phyloP scores from a whole-genome alignment of 2,888 invertebrate species.

The Nomada lathburiana region DNA sequence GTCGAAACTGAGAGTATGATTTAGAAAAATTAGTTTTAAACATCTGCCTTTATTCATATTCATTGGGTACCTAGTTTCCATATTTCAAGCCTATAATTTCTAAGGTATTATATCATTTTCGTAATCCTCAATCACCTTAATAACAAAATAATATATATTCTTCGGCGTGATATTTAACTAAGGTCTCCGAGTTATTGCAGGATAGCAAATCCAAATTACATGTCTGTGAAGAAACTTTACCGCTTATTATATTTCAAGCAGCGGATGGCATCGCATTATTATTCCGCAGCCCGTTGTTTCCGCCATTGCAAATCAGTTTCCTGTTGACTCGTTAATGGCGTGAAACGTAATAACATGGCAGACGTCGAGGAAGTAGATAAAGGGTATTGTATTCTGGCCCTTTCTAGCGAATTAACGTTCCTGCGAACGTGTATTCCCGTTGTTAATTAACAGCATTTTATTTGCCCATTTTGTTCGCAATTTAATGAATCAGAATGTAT shows the following conservation, averaged over 20 bases:
- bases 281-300: neutral
- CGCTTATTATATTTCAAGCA: neutral
- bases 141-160: no score
- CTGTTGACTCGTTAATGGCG: conserved; percentile 7
- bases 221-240: neutral
- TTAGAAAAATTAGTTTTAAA: no score
- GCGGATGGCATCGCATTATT: neutral
- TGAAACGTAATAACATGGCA: conserved; percentile 11
- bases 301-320: conserved; percentile 6
- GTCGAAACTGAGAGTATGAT: no score
- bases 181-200: no score
- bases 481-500: neutral
- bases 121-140: no score
- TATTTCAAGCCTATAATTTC: neutral
- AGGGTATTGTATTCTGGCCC: conserved; percentile 11
- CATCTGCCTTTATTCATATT: no score
- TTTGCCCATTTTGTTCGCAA: conserved; percentile 5
- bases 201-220: neutral
- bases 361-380: conserved; percentile 7
- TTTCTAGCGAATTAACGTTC: conserved; percentile 18
- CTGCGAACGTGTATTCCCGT: conserved; percentile 1
- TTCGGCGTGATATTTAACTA: no score
- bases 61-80: neutral
- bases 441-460: conserved; percentile 33
- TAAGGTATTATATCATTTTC: no score